Evolutionary conservation across 2,113 vertebrate species (phyloP), one percentile per base, ranked within the genome.

Genomic region (Pao palembangensis): DNA sequence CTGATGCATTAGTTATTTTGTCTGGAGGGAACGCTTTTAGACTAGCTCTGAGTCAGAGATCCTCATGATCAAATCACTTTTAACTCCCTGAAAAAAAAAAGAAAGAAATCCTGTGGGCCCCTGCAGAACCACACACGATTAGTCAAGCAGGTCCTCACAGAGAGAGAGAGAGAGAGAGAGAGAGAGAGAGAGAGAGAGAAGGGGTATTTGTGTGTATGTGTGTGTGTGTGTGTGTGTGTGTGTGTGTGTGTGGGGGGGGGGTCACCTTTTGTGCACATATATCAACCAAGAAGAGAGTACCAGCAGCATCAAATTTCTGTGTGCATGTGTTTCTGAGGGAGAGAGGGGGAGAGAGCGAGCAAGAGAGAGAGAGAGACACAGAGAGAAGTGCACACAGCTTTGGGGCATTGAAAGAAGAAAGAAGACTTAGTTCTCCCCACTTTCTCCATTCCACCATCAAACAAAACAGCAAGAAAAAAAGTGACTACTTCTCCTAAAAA

Each of bases 231-330:
- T 51, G 64, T 0, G 52, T 55, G 53, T 58, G 58, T 57, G 66
- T 83, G 74, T n/a, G n/a, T n/a, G n/a, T n/a, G n/a, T n/a, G n/a
- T n/a, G n/a, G n/a, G n/a, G n/a, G n/a, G n/a, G n/a, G 84, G 85
- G 86, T 88, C 81, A 91, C 89, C 90, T 91, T 91, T 92, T 91
- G 90, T 92, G 88, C 82, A 88, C 87, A 90, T 89, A 92, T 87
- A 92, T 91, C 89, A 91, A 86, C 83, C 88, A 84, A 80, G 83
- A n/a, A 80, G 76, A 44, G 81, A 78, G 85, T 85, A 85, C 85
- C 80, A 87, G 63, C 80, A 82, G 89, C 88, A 82, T 91, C 89
- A 90, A 83, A 89, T 92, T 91, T 89, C 91, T 59, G 71, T 48
- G 61, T 47, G 70, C n/a, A n/a, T n/a, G n/a, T n/a, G n/a, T n/a